Conservation (phyloP, 2,113 vertebrate genomes). For the Amblyopsis rosae region DNA sequence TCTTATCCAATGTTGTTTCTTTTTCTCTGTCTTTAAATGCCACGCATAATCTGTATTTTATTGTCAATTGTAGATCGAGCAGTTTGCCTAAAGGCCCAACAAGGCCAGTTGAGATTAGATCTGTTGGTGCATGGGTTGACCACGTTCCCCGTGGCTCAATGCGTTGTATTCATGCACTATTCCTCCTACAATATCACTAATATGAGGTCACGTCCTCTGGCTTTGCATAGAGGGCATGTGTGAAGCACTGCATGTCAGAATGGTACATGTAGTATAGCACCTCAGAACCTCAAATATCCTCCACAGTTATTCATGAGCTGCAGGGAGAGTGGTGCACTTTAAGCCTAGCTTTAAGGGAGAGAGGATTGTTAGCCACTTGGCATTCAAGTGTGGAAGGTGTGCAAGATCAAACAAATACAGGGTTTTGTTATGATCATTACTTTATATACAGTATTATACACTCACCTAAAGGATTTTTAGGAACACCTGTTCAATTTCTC, state of each 20-base stretch:
- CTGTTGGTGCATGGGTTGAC: slow-evolving; percentile 61
- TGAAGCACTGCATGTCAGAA: slow-evolving; percentile 11
- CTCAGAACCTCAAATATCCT: no score
- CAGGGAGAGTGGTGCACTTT: no score
- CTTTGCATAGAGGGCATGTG: slow-evolving; percentile 2
- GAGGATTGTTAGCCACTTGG: no score
- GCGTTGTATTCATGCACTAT: background rate
- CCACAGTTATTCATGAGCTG: no score
- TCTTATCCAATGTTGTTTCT: slow-evolving; percentile 1
- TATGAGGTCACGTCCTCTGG: slow-evolving; percentile 41
- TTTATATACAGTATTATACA: background rate
- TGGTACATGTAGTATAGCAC: background rate
- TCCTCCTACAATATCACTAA: slow-evolving; percentile 6
- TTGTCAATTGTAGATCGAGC: slow-evolving; percentile 25
- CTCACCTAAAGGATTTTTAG: no score
- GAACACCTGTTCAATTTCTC: no score
- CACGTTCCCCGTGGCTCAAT: slow-evolving; percentile 71
- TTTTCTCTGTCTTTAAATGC: slow-evolving; percentile 2
- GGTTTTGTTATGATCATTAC: background rate
- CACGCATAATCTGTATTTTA: slow-evolving; percentile 38
- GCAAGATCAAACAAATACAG: background rate
- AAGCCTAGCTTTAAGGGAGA: no score
- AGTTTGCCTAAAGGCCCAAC: slow-evolving; percentile 51
- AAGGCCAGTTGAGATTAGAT: slow-evolving; percentile 59
- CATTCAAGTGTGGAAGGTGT: background rate